Conservation (phyloP, 2,888 invertebrate species). For the Lacanobia oleracea region DNA sequence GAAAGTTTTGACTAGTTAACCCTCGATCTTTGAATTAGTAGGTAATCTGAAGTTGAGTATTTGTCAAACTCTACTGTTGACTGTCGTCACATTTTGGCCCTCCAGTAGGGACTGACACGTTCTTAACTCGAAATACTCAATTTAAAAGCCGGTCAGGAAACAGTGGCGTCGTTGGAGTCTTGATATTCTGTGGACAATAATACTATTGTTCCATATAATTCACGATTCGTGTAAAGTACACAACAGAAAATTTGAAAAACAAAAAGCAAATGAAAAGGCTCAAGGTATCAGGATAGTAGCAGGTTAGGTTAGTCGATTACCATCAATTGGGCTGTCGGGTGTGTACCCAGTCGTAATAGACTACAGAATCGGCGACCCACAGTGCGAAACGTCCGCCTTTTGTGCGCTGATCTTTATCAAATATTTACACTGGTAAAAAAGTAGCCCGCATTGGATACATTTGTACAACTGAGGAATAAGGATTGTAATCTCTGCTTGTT, state of each 20-base stretch:
- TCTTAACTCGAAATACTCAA: no score
- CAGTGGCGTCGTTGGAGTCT: not conserved
- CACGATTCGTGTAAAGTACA: not conserved
- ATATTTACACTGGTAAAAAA: constrained; percentile 20
- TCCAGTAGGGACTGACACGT: no score
- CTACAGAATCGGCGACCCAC: constrained; percentile 22
- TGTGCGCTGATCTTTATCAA: constrained; percentile 31
- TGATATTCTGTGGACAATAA: not conserved
- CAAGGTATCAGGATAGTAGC: not conserved
- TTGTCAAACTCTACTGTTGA: no score
- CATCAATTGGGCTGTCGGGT: not conserved
- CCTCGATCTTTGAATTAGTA: no score
- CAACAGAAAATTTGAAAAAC: not conserved
- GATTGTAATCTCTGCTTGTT: not conserved
- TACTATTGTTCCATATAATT: not conserved
- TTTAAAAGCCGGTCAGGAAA: no score
- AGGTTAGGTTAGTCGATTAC: not conserved
- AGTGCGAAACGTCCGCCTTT: not conserved
- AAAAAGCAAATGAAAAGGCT: not conserved
- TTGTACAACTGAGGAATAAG: not conserved
- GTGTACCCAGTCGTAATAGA: constrained; percentile 11
- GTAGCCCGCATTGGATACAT: not conserved
- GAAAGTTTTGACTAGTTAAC: not conserved
- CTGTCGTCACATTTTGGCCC: no score
- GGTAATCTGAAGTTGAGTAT: no score